Evolutionary conservation across 2,888 invertebrate genomes (phyloP), one percentile per base, ranked within the genome.

Genomic region (Melanotus villosus): DNA sequence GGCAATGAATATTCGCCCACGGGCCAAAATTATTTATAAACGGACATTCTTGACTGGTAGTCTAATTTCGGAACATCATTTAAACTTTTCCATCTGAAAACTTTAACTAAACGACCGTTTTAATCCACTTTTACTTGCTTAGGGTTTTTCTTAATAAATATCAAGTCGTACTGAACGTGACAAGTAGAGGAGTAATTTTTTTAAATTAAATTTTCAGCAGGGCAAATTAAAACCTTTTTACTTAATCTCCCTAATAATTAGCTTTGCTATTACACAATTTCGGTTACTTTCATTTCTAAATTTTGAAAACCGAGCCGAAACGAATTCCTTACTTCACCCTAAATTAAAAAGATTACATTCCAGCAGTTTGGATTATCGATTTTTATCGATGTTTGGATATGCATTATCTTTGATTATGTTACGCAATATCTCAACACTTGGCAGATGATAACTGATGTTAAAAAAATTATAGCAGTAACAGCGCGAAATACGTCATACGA

Each of bases 21-120:
- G 23, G 21, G 2, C n/a, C 5, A 23, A 23, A 47, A 47, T 45
- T 47, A 47, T 47, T 47, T 47, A 47, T 47, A 47, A 16, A 23
- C 4, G 21, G 7, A 41, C 18, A 45, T 47, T 41, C 41, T 14
- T 16, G 41, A 41, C 41, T 41, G 4, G 14, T 38, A 41, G 41
- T 16, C 41, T 41, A 41, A 41, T 41, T 41, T 41, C 16, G 41
- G 41, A 41, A 41, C 14, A 9, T 16, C 41, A 9, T 41, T 38
- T 38, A 38, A 38, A 38, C 36, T 38, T 41, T 18, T 14, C 41
- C 41, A 9, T 1, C 16, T 3, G 14, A 41, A 34, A 34, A 12
- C 34, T 34, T 34, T 12, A n/a, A 34, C 12, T 3, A 32, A 34
- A 34, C n/a, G 1, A 34, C 34, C 34, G 1, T 34, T 34, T 1